Base-by-base conservation (phyloP, 1,140 invertebrate species). In the Rhizoglyphus robini region DNA sequence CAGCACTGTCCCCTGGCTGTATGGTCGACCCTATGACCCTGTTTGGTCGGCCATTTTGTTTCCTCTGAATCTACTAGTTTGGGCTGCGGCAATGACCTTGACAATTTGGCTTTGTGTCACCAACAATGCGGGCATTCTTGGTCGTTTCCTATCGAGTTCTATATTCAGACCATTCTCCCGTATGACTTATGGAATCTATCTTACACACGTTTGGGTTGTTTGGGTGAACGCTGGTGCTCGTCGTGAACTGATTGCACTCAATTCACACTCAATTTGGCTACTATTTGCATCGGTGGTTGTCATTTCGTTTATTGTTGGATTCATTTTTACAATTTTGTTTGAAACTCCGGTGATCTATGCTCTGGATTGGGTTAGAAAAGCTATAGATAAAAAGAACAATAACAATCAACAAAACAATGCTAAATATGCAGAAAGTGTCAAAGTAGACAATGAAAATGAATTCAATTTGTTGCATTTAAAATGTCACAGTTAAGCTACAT, bases 51-150 rank as follows among this genome's bases (percentile, higher is more conserved):
- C 61, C 11, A 46, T 63, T 20, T 30, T 63, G 25, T 63, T 20
- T 63, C 61, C 61, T 23, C 27, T 63, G 11, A 64, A 67, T 36
- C 41, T 69, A 32, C 68, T 70, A 4, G 65, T 69, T 11, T 74
- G 73, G 73, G 60, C 70, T 11, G 27, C 72, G 4, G 70, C 69
- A 41, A 11, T 72, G 3, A 59, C 62, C 13, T 67, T 70, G 65
- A 65, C 70, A 11, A 68, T 71, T 15, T 63, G 67, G 5, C 57
- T 67, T 15, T 72, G 70, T 46, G 68, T 69, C 4, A 66, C 69
- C n/a, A 68, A 69, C n/a, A 62, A 69, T 67, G 71, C 67, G 58
- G 69, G 15, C n/a, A 34, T 60, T 2, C 60, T 71, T 13, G 67
- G 67, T 18, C 48, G 65, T n/a, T 65, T 71, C 15, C 54, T 71